Evolutionary conservation across 2,113 vertebrate genomes (phyloP), one percentile per base, ranked within the genome.

Genomic region (Nipponia nippon): DNA sequence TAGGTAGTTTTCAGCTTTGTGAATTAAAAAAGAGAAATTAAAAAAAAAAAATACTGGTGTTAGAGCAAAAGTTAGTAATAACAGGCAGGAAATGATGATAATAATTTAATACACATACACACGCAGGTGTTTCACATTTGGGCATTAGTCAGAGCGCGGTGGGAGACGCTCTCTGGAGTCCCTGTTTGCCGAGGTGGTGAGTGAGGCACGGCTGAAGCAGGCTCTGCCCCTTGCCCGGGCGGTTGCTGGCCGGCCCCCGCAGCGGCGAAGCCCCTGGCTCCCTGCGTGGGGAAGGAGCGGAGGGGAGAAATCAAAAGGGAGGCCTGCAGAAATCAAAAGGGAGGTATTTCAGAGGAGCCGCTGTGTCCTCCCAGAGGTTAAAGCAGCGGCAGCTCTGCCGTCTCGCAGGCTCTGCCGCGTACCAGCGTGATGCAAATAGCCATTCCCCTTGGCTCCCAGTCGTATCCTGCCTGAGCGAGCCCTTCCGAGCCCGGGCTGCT

Each of bases 11-110:
- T 72, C 80, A 56, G 53, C 16, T 85, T 83, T 78, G 67, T 59
- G 73, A 90, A 92, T 85, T 85, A 76, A 82, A 55, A 67, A 67
- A 77, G 66, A 91, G 67, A 86, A 52, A 47, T 66, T 76, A 50
- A 13, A 46, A 77, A 79, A 32, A 27, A 62, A 88, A 55, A 44
- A 53, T 22, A 19, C 27, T 20, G n/a, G 32, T 75, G 63, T 63
- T 78, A 11, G 77, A 94, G 84, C 77, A 80, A 75, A 87, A 59
- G 91, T 84, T 46, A 67, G 93, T 46, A 96, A 87, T 78, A 96
- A 84, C 14, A 59, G 71, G 96, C 94, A 96, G 96, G 96, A 97
- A 97, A 96, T 79, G 70, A 82, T 92, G 80, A 81, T 75, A 36
- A 93, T 83, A 62, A 95, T 89, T 90, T 67, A 86, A 86, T 94